Evolutionary conservation across 1,140 invertebrate genomes (phyloP), one percentile per base, ranked within the genome.

Genomic region (Caenorhabditis latens): DNA sequence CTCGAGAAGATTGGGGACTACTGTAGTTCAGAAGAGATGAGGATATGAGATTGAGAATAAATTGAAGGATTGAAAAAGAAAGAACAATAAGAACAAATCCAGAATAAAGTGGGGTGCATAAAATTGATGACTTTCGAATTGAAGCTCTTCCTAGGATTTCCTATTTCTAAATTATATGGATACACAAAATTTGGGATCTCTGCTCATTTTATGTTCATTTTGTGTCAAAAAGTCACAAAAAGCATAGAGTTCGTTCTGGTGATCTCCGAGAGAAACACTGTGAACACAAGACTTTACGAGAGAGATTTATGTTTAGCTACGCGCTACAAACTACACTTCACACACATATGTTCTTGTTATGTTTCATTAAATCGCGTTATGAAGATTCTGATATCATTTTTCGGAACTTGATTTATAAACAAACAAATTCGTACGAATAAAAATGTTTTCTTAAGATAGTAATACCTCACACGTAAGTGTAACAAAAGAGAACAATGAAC

Each of bases 221-320:
- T 71, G 21, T n/a, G 9, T 71, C 65, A 46, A 43, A 43, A 71
- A 21, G 65, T 71, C 65, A 71, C 65, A 71, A 71, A 71, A 71
- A 71, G 65, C 65, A 71, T 43, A 71, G 19, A 46, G 65, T 46
- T 71, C 65, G 61, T 63, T 63, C 40, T 63, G 11, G 61, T 32
- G 61, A 63, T 32, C 32, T 32, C 32, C 32, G 32, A 40, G 61
- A 32, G 42, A 71, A 71, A 32, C 4, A n/a, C 11, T n/a, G 21
- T 43, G 65, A n/a, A 46, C 40, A 46, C 40, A 42, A 71, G 14
- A 43, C 16, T 32, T 21, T 43, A 13, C 19, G 14, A n/a, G 65
- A 71, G 11, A 46, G 13, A 8, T 19, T 71, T 43, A 32, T 46
- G 40, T 46, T 71, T 71, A 71, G 14, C 16, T 46, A 71, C 65